These are phyloP conservation scores for Erythrolamprus reginae DNA, from an alignment of 2,113 vertebrate species.

Conservation along the genomic window DNA sequence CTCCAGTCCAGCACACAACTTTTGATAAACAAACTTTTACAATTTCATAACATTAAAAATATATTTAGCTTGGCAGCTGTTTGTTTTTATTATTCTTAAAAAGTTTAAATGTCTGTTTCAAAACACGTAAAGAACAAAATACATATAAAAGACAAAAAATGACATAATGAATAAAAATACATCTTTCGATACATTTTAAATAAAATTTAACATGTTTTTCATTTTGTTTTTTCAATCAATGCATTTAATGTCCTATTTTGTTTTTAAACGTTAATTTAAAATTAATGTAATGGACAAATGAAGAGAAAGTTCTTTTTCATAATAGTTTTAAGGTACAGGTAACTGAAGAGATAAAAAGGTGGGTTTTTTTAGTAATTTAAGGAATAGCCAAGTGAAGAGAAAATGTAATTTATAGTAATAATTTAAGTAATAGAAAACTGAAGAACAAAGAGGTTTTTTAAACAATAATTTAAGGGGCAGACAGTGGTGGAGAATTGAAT, in stretches of 20 bases:
- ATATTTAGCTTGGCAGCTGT: background rate
- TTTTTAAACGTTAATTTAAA: background rate
- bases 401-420: background rate
- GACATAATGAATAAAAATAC: background rate
- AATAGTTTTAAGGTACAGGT: background rate
- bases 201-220: background rate
- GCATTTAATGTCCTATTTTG: background rate
- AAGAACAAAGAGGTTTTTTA: background rate
- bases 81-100: background rate
- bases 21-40: background rate
- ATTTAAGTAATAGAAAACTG: background rate
- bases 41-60: background rate
- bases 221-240: background rate
- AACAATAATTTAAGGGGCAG: background rate
- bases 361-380: background rate
- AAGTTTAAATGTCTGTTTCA: background rate
- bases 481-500: background rate
- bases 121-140: background rate
- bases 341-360: background rate
- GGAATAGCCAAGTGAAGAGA: background rate
- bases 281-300: background rate
- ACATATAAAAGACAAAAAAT: background rate
- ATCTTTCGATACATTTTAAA: background rate
- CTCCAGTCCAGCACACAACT: background rate
- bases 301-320: background rate